Evolutionary conservation across 2,113 vertebrate species (phyloP).

Genomic region (Ochotona curzoniae): DNA sequence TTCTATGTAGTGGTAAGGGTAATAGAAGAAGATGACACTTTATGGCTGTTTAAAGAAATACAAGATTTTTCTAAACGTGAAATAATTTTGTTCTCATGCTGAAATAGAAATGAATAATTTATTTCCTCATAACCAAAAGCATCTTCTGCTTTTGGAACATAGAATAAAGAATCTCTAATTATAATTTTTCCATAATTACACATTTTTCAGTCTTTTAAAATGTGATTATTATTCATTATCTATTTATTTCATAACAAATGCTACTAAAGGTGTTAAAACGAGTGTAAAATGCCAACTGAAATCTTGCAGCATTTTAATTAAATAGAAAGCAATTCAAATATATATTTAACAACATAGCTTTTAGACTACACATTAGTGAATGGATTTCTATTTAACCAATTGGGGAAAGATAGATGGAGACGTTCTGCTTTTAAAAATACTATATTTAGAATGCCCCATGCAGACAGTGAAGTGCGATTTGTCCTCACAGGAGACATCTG

Average conservation of each 20-base stretch:
- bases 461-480: constrained; percentile 84
- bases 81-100: constrained; percentile 74
- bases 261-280: constrained; percentile 67
- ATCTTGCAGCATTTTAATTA: constrained; percentile 68
- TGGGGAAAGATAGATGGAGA: constrained; percentile 86
- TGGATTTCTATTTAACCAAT: constrained; percentile 82
- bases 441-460: constrained; percentile 85
- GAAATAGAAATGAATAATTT: constrained; percentile 82
- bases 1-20: constrained; percentile 73
- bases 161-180: constrained; percentile 80
- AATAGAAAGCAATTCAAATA: constrained; percentile 69
- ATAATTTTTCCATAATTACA: constrained; percentile 79
- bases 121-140: constrained; percentile 75
- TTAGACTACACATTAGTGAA: constrained; percentile 79
- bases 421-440: constrained; percentile 84
- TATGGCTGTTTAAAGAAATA: constrained; percentile 72
- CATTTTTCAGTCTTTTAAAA: constrained; percentile 74
- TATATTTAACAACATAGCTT: constrained; percentile 80
- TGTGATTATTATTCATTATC: constrained; percentile 74
- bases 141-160: constrained; percentile 79
- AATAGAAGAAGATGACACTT: constrained; percentile 81
- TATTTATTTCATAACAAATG: constrained; percentile 74
- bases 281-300: constrained; percentile 73
- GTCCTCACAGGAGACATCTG: constrained; percentile 86
- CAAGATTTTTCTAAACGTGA: constrained; percentile 73